These are phyloP conservation scores for Zele albiditarsus DNA, from an alignment of 2,888 invertebrate genomes.

Conservation along the genomic window DNA sequence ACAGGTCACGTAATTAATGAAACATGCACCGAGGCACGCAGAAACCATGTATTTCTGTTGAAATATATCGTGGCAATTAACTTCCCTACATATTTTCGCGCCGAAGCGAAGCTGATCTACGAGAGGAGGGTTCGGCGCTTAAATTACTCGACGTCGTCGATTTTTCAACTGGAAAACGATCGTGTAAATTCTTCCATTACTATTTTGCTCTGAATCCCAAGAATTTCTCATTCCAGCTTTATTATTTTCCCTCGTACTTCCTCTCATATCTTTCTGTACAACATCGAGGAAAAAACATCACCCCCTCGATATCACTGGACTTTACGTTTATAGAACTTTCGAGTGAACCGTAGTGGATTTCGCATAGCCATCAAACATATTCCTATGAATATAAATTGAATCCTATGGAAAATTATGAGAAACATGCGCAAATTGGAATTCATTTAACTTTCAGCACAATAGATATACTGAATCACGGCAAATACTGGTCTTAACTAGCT, in stretches of 20 bases:
- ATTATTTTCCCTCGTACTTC: background rate
- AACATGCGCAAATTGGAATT: background rate
- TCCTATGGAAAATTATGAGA: background rate
- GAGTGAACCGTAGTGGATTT: background rate
- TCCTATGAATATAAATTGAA: background rate
- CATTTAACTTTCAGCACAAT: background rate
- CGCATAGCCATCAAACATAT: background rate
- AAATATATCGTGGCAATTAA: slow-evolving; percentile 72
- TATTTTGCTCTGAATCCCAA: slow-evolving; percentile 19
- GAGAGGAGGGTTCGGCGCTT: slow-evolving; percentile 53
- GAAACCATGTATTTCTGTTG: slow-evolving; percentile 65
- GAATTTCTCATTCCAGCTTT: background rate
- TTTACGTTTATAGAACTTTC: too few species aligned
- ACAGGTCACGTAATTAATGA: slow-evolving; percentile 68
- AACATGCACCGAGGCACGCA: slow-evolving; percentile 51
- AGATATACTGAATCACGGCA: background rate
- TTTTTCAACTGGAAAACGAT: slow-evolving; percentile 66
- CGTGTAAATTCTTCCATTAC: slow-evolving; percentile 42
- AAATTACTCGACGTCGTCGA: slow-evolving; percentile 69
- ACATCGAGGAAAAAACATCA: background rate
- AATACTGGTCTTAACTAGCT: slow-evolving; percentile 56
- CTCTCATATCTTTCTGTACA: background rate
- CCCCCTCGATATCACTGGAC: too few species aligned
- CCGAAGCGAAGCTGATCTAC: slow-evolving; percentile 69
- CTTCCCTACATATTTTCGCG: slow-evolving; percentile 71